Evolutionary conservation across 1,140 invertebrate species (phyloP), one percentile per base, ranked within the genome.

Genomic region (Trichonephila inaurata): DNA sequence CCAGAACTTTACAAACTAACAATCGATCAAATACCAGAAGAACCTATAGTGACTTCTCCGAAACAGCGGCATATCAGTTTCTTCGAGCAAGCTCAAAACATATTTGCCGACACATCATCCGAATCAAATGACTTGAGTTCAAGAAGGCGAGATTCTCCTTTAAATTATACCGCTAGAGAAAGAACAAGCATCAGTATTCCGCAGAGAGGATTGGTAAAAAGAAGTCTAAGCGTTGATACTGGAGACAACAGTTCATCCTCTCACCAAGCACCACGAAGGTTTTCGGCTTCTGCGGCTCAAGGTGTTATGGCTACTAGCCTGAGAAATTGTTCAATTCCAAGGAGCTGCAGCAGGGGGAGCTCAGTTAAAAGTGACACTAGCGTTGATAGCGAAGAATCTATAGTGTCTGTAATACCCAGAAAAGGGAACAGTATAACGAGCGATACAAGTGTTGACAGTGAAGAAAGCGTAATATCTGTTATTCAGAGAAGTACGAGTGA

Each of bases 351-450:
- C n/a, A 58, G 90, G 4, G 85, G 94, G 2, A 94, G 94, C 60
- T 92, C 94, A 72, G 92, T 95, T 1, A 95, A 95, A 66, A 95
- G 94, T 33, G 95, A 95, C 72, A 95, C 95, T 10, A 95, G 95
- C 66, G 94, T 95, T 16, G 95, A 95, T 69, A 95, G 95, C 69
- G 95, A 95, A 87, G 95, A 95, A 66, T 95, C 94, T 21, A 95
- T 95, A 33, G 95, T 95, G 18, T 94, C 95, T 19, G 95, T 95
- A 12, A 95, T 95, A 58, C 94, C 98, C 0, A 98, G 98, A 2
- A 99, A 98, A 96, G 98, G 98, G 95, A 98, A 98, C 95, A 98
- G 98, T 95, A 96, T 98, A 82, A 98, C 98, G 95, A 98, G 98
- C 95, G 98, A 99, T 95, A 98, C 98, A 0, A 98, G 98, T 96